A percentile compares a stretch with the other conserved stretches of the same genome.
phyloP scores from a whole-genome alignment of 2,113 vertebrate genomes.

The Porphyrio hochstetteri region DNA sequence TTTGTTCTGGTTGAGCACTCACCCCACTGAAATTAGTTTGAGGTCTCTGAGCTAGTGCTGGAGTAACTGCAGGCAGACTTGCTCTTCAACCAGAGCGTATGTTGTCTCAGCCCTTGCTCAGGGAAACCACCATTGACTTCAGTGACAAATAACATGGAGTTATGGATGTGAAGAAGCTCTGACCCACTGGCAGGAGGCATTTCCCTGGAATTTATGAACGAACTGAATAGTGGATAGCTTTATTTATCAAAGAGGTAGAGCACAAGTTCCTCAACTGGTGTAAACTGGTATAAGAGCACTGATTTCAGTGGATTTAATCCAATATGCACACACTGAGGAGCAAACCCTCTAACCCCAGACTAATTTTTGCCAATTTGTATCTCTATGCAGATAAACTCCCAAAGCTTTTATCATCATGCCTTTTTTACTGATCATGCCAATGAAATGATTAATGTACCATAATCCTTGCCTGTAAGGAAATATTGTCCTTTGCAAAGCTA shows the following conservation, averaged over 20 bases:
- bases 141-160: neutral
- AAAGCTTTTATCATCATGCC: conserved; percentile 43
- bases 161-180: neutral
- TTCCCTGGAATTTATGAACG: conserved; percentile 13
- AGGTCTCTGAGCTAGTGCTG: neutral
- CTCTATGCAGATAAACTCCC: conserved; percentile 50
- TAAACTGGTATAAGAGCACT: neutral
- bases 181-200: neutral
- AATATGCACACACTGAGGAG: neutral
- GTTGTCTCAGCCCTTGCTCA: conserved; percentile 38
- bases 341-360: neutral
- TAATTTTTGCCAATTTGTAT: conserved; percentile 27
- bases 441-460: conserved; percentile 8
- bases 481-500: neutral
- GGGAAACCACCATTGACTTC: conserved; percentile 8
- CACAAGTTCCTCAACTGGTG: conserved; percentile 5
- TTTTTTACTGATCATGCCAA: conserved; percentile 45
- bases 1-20: neutral
- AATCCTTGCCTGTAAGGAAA: conserved; percentile 34
- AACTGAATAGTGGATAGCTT: neutral
- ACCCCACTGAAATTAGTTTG: neutral
- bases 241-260: neutral
- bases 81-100: neutral
- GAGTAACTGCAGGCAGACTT: neutral
- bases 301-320: neutral